These are phyloP conservation scores for Columba livia DNA, from an alignment of 2,113 vertebrate genomes.

Conservation along the genomic window DNA sequence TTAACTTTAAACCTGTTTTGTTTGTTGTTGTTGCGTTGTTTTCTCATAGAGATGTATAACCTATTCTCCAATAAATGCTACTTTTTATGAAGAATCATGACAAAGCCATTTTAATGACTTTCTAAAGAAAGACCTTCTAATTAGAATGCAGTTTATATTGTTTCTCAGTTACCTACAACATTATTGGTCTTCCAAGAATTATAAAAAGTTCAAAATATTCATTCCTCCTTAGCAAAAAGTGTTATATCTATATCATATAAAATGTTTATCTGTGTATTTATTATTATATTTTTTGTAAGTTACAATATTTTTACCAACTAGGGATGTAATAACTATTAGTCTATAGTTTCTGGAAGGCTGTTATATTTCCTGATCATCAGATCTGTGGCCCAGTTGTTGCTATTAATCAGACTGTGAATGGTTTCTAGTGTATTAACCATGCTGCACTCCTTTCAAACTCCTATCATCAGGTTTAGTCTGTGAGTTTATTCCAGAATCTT, in stretches of 20 bases:
- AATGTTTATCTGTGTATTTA: neutral
- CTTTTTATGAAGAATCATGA: neutral
- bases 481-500: neutral
- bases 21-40: too few relatives aligned
- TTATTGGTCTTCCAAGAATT: neutral
- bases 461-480: neutral
- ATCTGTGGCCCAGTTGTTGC: neutral
- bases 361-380: neutral
- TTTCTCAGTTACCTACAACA: neutral
- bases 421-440: neutral
- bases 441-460: neutral
- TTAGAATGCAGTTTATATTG: neutral
- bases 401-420: neutral
- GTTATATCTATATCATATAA: neutral
- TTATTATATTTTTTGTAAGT: neutral
- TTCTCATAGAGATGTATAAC: neutral
- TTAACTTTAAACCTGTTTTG: neutral
- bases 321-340: neutral
- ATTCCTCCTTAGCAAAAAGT: neutral
- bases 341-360: neutral
- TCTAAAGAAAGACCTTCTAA: neutral
- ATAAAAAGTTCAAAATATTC: neutral
- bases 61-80: neutral
- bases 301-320: neutral
- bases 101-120: neutral